Evolutionary conservation across 2,797 vertebrate species (phyloP).

Genomic region (Liasis olivaceus): DNA sequence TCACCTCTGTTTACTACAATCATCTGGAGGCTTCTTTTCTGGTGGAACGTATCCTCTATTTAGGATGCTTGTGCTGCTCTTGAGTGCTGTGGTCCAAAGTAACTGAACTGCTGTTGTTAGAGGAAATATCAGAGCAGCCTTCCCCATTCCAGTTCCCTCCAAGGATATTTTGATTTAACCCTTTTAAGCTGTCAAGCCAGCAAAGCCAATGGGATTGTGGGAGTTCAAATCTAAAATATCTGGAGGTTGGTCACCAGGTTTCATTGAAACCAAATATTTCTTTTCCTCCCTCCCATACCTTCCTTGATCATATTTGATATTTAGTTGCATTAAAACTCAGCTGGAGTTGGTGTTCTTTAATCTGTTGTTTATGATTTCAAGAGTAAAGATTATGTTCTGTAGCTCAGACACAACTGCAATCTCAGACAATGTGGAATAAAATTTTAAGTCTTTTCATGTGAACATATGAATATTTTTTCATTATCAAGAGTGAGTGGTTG

Average conservation of each 20-base stretch:
- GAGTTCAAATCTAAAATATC: background rate
- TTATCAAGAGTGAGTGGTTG: conserved; percentile 13
- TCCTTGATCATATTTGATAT: conserved; percentile 39
- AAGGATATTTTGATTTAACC: background rate
- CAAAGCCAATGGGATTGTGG: background rate
- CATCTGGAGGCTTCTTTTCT: background rate
- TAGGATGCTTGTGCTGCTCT: background rate
- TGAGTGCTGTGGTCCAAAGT: background rate
- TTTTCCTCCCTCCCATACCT: accelerated
- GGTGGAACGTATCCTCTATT: background rate
- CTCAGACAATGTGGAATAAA: background rate
- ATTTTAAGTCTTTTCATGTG: background rate
- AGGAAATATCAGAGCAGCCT: background rate
- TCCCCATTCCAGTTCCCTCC: too few species aligned
- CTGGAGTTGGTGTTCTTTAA: conserved; percentile 18
- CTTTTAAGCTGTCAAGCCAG: background rate
- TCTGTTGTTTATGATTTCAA: background rate
- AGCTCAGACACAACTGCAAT: background rate
- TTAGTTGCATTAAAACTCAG: conserved; percentile 31
- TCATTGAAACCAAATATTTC: background rate
- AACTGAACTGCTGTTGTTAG: background rate
- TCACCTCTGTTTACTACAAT: background rate
- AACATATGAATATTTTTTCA: conserved; percentile 10
- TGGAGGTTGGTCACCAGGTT: background rate
- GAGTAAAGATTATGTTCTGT: background rate